Conservation (phyloP, 2,888 invertebrate species). For the Trachelus stipa region DNA sequence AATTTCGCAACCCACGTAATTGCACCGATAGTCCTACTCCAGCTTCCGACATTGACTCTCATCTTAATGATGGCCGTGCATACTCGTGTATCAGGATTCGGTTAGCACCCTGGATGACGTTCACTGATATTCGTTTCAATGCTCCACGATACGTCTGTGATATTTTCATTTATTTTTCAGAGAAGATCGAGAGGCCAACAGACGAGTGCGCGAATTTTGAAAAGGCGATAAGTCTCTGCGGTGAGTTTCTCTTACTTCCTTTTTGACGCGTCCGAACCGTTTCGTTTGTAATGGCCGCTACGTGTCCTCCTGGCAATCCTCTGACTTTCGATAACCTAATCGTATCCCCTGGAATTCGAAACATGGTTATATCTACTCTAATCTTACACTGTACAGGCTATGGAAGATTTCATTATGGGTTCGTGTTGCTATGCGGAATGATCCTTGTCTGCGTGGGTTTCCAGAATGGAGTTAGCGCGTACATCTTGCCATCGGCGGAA, state of each 20-base stretch:
- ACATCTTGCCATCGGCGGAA: conserved; percentile 78
- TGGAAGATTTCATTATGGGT: conserved; percentile 76
- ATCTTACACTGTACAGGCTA: conserved; percentile 69
- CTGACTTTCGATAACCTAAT: background rate
- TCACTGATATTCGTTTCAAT: background rate
- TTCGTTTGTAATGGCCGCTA: background rate
- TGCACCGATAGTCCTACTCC: conserved; percentile 2
- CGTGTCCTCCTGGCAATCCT: background rate
- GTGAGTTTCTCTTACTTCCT: conserved; percentile 31
- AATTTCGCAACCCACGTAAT: conserved; percentile 3
- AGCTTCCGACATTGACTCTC: background rate
- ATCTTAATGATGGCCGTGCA: background rate
- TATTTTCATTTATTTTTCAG: conserved; percentile 32
- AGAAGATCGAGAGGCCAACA: conserved; percentile 36
- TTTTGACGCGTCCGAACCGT: background rate
- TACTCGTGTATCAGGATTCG: background rate
- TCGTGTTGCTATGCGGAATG: conserved; percentile 74
- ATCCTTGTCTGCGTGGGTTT: conserved; percentile 75
- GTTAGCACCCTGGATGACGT: background rate
- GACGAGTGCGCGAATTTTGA: conserved; percentile 50
- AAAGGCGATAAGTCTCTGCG: conserved; percentile 52
- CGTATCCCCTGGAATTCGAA: background rate
- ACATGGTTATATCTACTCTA: background rate
- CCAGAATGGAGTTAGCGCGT: conserved; percentile 77
- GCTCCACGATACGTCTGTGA: background rate